These are phyloP conservation scores for Atlantisia rogersi DNA, from an alignment of 2,113 vertebrate species.

Conservation along the genomic window DNA sequence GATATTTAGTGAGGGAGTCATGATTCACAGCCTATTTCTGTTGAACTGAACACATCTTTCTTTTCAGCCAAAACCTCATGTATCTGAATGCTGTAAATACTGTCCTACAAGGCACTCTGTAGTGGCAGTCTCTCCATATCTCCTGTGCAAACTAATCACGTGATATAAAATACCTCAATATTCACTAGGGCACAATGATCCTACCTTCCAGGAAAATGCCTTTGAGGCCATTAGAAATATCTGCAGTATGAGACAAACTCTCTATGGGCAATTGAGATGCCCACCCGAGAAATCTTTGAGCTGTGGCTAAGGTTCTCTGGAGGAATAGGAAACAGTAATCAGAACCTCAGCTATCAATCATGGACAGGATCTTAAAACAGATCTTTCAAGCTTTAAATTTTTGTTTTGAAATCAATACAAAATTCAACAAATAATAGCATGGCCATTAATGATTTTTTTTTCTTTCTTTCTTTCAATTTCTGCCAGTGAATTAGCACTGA, in stretches of 20 bases:
- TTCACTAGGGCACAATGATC: neutral
- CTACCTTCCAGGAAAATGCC: neutral
- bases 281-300: neutral
- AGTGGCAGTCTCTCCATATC: neutral
- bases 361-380: neutral
- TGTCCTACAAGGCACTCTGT: neutral
- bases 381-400: neutral
- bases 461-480: neutral
- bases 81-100: neutral
- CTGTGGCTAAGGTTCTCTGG: neutral
- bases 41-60: neutral
- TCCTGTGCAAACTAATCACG: neutral
- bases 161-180: neutral
- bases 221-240: neutral
- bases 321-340: neutral
- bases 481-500: neutral
- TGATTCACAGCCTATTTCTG: neutral
- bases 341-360: neutral
- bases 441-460: neutral
- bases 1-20: neutral
- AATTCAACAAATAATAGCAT: neutral
- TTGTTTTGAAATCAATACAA: neutral
- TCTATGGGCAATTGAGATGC: neutral
- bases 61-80: neutral
- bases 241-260: neutral